These are phyloP conservation scores for Cynaeus angustus DNA, from an alignment of 2,888 invertebrate species.

Conservation along the genomic window DNA sequence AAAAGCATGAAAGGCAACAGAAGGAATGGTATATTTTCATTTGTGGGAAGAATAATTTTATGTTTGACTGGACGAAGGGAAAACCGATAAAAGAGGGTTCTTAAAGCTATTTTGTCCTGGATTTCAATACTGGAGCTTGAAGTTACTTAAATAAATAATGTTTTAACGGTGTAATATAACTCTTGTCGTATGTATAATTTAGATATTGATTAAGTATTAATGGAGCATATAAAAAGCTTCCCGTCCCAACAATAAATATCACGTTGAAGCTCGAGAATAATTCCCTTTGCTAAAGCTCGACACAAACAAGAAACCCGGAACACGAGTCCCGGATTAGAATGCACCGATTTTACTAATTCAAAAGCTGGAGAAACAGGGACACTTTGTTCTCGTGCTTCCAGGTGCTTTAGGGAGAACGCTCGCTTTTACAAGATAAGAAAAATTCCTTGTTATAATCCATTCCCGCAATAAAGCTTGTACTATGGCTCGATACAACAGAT, in stretches of 20 bases:
- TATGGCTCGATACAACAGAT: slow-evolving; percentile 25
- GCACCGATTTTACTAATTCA: slow-evolving; percentile 43
- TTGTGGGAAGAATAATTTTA: slow-evolving; percentile 14
- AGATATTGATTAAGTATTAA: slow-evolving; percentile 8
- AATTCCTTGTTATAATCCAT: slow-evolving; percentile 21
- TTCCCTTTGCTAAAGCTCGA: slow-evolving; percentile 6
- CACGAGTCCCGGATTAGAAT: slow-evolving; percentile 31
- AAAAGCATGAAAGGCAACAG: slow-evolving; percentile 31
- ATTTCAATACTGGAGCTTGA: too few relatives aligned
- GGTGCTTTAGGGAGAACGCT: slow-evolving; percentile 19
- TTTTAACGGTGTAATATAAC: background rate
- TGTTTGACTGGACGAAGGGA: background rate
- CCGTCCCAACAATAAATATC: slow-evolving; percentile 3
- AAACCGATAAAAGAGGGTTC: too few relatives aligned
- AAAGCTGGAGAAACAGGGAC: slow-evolving; percentile 14
- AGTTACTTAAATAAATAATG: too few relatives aligned
- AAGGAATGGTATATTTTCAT: slow-evolving; percentile 7
- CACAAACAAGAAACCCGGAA: slow-evolving; percentile 20
- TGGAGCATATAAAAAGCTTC: slow-evolving; percentile 12
- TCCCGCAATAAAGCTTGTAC: slow-evolving; percentile 7
- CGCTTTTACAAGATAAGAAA: slow-evolving; percentile 19
- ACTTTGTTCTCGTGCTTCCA: slow-evolving; percentile 22
- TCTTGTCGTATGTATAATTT: background rate
- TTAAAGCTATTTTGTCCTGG: too few relatives aligned
- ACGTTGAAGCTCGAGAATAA: slow-evolving; percentile 3